phyloP scores from a whole-genome alignment of 2,888 invertebrate species.

The Thysanoteuthis rhombus region DNA sequence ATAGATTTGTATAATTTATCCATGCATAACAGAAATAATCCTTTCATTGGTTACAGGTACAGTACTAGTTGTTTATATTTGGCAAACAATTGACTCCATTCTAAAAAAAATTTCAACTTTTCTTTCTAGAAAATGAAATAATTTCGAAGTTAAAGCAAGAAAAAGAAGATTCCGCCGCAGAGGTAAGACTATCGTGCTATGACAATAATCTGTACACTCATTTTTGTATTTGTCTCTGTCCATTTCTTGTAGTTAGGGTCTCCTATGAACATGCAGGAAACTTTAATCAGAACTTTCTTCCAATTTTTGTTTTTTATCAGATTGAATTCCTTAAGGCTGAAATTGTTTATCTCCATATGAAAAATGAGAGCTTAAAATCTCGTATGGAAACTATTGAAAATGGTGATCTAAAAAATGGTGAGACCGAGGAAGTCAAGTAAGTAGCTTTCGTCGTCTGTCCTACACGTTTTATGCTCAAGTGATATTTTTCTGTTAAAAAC shows the following conservation, averaged over 20 bases:
- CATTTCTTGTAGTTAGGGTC: too few relatives aligned
- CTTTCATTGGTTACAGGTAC: too few relatives aligned
- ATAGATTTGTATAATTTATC: too few relatives aligned
- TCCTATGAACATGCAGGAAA: too few relatives aligned
- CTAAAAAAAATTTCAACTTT: neutral
- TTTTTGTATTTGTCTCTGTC: too few relatives aligned
- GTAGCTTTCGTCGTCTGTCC: neutral
- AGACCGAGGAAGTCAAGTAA: slow-evolving; percentile 35
- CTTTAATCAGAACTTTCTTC: too few relatives aligned
- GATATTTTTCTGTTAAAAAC: too few relatives aligned
- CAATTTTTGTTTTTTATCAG: slow-evolving; percentile 47
- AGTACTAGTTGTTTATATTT: too few relatives aligned
- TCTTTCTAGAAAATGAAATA: neutral
- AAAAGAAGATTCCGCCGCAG: slow-evolving; percentile 45
- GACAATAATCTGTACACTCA: neutral
- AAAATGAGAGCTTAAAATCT: slow-evolving; percentile 84
- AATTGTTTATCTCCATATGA: slow-evolving; percentile 93
- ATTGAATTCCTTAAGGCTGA: slow-evolving; percentile 91
- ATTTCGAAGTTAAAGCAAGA: slow-evolving; percentile 50
- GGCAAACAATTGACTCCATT: too few relatives aligned
- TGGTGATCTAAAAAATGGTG: slow-evolving; percentile 70
- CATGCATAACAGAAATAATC: too few relatives aligned
- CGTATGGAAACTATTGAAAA: slow-evolving; percentile 83
- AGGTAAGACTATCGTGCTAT: slow-evolving; percentile 54
- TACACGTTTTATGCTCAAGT: too few relatives aligned